Percentiles rank a stretch among this genome's conserved stretches.
These are phyloP conservation scores for Odocoileus virginianus DNA, from an alignment of 2,113 vertebrate genomes.

Conservation along the genomic window DNA sequence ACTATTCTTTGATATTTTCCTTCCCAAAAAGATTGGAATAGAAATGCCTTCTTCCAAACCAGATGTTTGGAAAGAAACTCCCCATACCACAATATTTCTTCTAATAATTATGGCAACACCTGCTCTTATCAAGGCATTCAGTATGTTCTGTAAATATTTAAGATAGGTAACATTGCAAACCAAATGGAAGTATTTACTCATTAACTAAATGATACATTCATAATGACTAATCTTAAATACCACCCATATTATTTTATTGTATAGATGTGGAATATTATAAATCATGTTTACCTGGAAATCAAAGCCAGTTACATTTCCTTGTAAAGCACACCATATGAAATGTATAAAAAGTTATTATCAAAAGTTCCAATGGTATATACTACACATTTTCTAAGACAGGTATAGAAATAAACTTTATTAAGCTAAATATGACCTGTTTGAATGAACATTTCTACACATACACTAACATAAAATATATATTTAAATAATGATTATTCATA, in stretches of 20 bases:
- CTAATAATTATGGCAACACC: background rate
- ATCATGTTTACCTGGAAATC: background rate
- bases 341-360: background rate
- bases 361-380: background rate
- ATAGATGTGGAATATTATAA: background rate
- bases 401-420: conserved; percentile 15
- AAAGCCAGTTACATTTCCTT: background rate
- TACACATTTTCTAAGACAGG: background rate
- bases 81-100: background rate
- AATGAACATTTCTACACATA: background rate
- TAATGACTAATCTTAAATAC: background rate
- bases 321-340: background rate
- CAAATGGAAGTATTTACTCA: background rate
- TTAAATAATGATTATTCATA: conserved; percentile 11
- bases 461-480: background rate
- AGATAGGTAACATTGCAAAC: background rate
- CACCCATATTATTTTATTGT: background rate
- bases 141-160: background rate
- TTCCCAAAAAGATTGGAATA: background rate
- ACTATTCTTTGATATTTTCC: background rate
- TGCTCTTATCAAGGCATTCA: background rate
- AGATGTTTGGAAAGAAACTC: background rate
- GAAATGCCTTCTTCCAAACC: background rate
- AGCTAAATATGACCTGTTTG: background rate
- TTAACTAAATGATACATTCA: background rate